Evolutionary conservation across 2,113 vertebrate genomes (phyloP).

Genomic region (Nipponia nippon): DNA sequence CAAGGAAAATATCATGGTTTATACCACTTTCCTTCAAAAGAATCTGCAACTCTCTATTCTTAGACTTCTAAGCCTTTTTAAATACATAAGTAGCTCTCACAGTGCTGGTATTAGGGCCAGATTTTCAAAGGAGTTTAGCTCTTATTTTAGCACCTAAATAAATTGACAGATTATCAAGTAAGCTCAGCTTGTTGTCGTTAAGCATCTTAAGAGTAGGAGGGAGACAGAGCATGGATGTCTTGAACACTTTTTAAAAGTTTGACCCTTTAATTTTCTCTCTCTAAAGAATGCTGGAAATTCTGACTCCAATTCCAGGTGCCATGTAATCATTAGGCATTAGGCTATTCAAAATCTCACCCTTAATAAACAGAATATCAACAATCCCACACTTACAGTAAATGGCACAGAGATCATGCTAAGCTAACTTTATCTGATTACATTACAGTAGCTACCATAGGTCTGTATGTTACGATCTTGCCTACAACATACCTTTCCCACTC

Average conservation of each 20-base stretch:
- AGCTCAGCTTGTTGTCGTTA: neutral
- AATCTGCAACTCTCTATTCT: neutral
- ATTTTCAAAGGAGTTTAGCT: neutral
- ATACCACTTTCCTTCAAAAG: neutral
- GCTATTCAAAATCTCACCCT: neutral
- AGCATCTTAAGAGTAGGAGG: neutral
- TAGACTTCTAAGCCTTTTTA: conserved; percentile 34
- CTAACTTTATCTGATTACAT: neutral
- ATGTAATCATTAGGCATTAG: neutral
- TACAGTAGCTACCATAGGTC: neutral
- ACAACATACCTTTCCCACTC: neutral
- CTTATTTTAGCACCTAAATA: conserved; percentile 20
- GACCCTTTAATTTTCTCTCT: neutral
- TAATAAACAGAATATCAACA: neutral
- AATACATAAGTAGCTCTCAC: conserved; percentile 41
- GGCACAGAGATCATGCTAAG: neutral
- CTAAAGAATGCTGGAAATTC: neutral
- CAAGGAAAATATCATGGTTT: neutral
- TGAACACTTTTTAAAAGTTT: neutral
- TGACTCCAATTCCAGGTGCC: neutral
- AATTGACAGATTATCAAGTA: neutral
- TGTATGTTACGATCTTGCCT: neutral
- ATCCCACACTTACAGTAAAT: neutral
- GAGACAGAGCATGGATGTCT: neutral
- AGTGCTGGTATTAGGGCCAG: neutral